Evolutionary conservation across 2,888 invertebrate genomes (phyloP), one percentile per base, ranked within the genome.

Genomic region (Lepetodrilus schrolli): DNA sequence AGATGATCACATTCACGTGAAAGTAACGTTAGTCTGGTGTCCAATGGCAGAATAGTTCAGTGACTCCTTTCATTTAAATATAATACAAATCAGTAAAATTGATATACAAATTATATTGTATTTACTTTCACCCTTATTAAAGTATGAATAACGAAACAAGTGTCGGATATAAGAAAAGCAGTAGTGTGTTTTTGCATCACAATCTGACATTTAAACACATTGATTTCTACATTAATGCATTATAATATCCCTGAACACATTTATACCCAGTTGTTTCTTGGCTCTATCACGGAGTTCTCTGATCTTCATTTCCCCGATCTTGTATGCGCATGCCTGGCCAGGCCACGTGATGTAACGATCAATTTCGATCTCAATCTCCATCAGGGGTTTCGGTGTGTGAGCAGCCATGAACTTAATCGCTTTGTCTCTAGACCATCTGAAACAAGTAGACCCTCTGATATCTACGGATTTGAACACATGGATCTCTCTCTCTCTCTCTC

Each of bases 321-420:
- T 87, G 79, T 87, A 87, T 4, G 82, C 83, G 70, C 83, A 83
- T 50, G 87, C 88, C 78, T 89, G 88, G 0, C 89, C 89, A 1
- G 89, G 89, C 83, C 84, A 84, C 30, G 87, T 86, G 77, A 88
- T 83, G 79, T 89, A 89, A 7, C 89, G 80, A 69, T 86, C 86
- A 1, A 88, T 82, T 78, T 89, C 88, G 26, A 75, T 75, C 72
- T 79, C 79, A 7, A 84, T 73, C 7, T 81, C 68, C 2, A 74
- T 73, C 1, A 48, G 38, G n/a, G 75, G 49, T 13, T 79, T 72
- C 5, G 80, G 76, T 5, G 81, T 83, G 51, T 85, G 75, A 4
- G 81, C 69, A 13, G 69, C 49, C 79, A 88, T 75, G 76, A 83
- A 87, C 4, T 82, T 74, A 7, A 87, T 79, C 2, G 88, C 87